phyloP scores from a whole-genome alignment of 1,140 invertebrate species.

The Panulirus ornatus region DNA sequence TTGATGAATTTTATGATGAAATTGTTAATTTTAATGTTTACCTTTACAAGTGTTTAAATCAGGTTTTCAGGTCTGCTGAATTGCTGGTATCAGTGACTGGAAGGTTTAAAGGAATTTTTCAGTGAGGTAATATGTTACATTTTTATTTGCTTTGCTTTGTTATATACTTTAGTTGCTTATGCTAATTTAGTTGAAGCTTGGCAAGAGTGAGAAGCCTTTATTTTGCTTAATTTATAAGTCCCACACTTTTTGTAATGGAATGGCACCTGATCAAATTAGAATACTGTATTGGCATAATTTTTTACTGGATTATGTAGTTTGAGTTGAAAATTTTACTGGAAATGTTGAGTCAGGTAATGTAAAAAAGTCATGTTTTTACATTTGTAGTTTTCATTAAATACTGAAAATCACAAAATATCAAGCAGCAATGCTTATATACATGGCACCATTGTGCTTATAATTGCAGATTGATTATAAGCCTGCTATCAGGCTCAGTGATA shows the following conservation, averaged over 20 bases:
- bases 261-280: neutral
- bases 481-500: no score
- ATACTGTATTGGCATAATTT: neutral
- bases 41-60: slow-evolving; percentile 12
- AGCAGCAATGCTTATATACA: no score
- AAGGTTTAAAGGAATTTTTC: neutral
- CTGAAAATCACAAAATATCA: no score
- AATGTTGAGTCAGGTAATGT: no score
- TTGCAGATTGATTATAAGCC: no score
- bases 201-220: neutral
- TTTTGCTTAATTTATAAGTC: neutral
- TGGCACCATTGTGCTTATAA: no score
- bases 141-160: neutral
- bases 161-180: neutral
- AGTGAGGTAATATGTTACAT: slow-evolving; percentile 1
- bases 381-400: no score
- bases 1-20: neutral
- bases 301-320: neutral
- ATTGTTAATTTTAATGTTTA: neutral
- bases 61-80: slow-evolving; percentile 22
- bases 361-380: no score
- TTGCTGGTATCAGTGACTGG: neutral
- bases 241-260: neutral
- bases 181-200: slow-evolving; percentile 3
- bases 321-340: no score